Conservation (phyloP, 2,797 vertebrate species). For the Melanotaenia nigrans region DNA sequence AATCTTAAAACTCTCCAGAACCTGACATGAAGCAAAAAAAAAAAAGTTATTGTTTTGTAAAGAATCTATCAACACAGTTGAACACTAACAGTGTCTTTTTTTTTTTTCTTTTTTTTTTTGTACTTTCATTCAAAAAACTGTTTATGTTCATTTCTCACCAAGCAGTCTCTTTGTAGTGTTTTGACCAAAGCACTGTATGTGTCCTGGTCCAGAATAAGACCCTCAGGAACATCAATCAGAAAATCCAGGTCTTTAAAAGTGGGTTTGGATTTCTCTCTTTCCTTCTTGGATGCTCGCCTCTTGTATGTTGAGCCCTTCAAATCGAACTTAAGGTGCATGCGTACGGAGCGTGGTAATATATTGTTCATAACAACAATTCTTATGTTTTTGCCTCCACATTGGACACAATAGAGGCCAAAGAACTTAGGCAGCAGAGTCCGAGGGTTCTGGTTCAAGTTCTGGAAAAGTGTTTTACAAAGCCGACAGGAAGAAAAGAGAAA, state of each 20-base stretch:
- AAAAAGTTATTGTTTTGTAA: conserved; percentile 7
- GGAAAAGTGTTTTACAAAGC: not conserved
- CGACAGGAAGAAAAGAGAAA: not conserved
- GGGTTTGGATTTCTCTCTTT: conserved; percentile 92
- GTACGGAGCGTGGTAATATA: conserved; percentile 90
- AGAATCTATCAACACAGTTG: not conserved
- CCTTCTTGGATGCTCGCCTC: conserved; percentile 94
- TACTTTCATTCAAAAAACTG: conserved; percentile 7
- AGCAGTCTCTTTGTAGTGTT: conserved; percentile 94
- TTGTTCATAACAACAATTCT: conserved; percentile 97
- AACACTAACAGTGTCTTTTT: not conserved
- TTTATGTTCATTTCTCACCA: conserved; percentile 83
- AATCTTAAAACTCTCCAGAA: conserved; percentile 97
- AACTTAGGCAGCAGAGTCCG: conserved; percentile 96
- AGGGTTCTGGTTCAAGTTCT: conserved; percentile 99
- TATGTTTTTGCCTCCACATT: conserved; percentile 97
- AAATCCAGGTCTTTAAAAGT: conserved; percentile 98
- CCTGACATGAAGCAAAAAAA: conserved; percentile 60
- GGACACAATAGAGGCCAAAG: conserved; percentile 96
- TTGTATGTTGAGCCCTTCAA: conserved; percentile 97
- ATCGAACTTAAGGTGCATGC: conserved; percentile 98
- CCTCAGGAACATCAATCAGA: conserved; percentile 90
- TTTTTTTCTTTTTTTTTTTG: conserved; percentile 3
- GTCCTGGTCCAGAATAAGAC: conserved; percentile 91
- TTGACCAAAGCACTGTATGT: conserved; percentile 91